phyloP scores from a whole-genome alignment of 92 coral and sea anemone genomes.

The Actinernus sp. region DNA sequence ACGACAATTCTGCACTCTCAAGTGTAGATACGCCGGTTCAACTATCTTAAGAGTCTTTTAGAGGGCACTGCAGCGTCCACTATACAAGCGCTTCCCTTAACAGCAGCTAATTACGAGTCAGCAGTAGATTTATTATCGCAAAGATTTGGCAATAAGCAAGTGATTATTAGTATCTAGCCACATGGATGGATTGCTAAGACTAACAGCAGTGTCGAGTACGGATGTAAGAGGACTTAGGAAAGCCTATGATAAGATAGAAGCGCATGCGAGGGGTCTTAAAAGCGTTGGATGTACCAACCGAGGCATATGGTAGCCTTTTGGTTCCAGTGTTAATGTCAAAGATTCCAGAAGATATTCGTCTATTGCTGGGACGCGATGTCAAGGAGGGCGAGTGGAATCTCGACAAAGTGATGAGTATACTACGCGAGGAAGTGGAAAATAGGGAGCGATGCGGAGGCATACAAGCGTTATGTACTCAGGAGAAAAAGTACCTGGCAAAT shows the following conservation, averaged over 20 bases:
- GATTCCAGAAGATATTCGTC: constrained; percentile 22
- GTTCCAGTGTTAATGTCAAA: constrained; percentile 44
- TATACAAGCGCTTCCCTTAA: constrained; percentile 39
- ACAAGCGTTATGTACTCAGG: not conserved
- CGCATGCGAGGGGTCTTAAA: constrained; percentile 45
- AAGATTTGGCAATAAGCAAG: constrained; percentile 57
- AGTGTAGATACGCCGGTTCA: constrained; percentile 65
- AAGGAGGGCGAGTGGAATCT: constrained; percentile 3
- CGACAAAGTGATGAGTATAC: not conserved
- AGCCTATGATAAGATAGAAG: constrained; percentile 57
- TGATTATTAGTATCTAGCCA: constrained; percentile 57
- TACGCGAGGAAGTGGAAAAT: constrained; percentile 22
- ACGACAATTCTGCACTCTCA: constrained; percentile 36
- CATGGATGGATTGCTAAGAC: constrained; percentile 59
- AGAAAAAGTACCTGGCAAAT: too few relatives aligned
- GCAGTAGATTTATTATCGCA: constrained; percentile 41
- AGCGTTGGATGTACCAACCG: constrained; percentile 38
- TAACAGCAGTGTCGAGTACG: constrained; percentile 21
- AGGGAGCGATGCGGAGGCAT: constrained; percentile 14
- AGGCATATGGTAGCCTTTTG: constrained; percentile 43
- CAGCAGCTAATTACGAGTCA: constrained; percentile 44
- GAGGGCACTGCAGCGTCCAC: constrained; percentile 45
- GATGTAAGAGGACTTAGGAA: constrained; percentile 24
- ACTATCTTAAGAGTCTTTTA: constrained; percentile 42
- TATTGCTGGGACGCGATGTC: constrained; percentile 7